Percentiles rank a stretch among this genome's conserved stretches.
phyloP scores from a whole-genome alignment of 2,113 vertebrate genomes.

The Oryzias celebensis region DNA sequence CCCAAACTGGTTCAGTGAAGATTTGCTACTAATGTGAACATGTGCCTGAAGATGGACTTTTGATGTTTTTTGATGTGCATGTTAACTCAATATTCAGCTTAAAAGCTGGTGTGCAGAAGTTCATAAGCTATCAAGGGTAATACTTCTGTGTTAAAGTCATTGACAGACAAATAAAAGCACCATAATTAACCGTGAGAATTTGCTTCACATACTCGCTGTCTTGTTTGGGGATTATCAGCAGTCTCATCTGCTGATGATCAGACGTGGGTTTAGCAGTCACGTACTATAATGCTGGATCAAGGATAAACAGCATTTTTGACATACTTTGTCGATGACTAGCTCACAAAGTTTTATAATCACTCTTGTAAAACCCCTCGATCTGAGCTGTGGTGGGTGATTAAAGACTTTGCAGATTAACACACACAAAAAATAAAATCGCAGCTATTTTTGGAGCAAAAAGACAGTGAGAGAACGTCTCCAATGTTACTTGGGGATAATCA shows the following conservation, averaged over 20 bases:
- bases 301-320: slow-evolving; percentile 36
- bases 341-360: slow-evolving; percentile 55
- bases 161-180: background rate
- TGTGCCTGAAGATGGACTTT: too few species aligned
- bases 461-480: slow-evolving; percentile 12
- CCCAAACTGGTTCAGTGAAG: too few species aligned
- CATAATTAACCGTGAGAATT: background rate
- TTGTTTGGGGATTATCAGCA: slow-evolving; percentile 10
- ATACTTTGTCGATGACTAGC: slow-evolving; percentile 31
- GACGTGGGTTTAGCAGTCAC: slow-evolving; percentile 10
- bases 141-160: background rate
- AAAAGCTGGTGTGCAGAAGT: background rate
- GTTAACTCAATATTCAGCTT: too few species aligned
- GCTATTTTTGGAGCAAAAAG: slow-evolving; percentile 50
- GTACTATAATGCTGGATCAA: slow-evolving; percentile 17
- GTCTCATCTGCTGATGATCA: slow-evolving; percentile 18
- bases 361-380: slow-evolving; percentile 49
- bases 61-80: too few species aligned
- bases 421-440: background rate
- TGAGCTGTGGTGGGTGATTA: slow-evolving; percentile 57
- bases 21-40: too few species aligned
- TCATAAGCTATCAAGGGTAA: background rate
- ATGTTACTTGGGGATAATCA: slow-evolving; percentile 45
- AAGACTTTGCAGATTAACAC: slow-evolving; percentile 30
- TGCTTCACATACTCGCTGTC: background rate